Evolutionary conservation across 2,113 vertebrate species (phyloP).

Genomic region (Enhydra lutris): DNA sequence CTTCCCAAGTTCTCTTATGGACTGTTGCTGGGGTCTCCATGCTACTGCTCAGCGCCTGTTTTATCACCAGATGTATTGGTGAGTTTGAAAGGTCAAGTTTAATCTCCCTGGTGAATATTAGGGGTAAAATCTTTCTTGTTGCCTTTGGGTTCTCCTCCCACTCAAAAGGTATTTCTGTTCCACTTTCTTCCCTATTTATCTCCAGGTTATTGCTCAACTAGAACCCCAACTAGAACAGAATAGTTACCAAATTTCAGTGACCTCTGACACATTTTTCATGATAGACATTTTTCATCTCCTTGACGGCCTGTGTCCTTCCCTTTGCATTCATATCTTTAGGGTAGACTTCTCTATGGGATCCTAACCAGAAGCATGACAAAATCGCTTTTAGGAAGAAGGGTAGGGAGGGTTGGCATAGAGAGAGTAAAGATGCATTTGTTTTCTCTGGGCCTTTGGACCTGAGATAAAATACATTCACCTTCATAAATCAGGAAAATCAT

Average conservation of each 20-base stretch:
- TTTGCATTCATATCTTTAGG: neutral
- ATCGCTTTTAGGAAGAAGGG: neutral
- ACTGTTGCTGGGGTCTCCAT: conserved; percentile 9
- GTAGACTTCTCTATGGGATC: neutral
- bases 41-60: conserved; percentile 62
- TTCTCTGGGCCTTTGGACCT: neutral
- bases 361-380: neutral
- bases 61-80: conserved; percentile 64
- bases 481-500: neutral
- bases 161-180: neutral
- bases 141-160: neutral
- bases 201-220: neutral
- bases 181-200: neutral
- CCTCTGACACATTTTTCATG: neutral
- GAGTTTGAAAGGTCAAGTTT: conserved; percentile 29
- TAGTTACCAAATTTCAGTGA: neutral
- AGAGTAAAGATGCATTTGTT: neutral
- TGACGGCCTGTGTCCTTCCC: neutral
- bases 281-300: neutral
- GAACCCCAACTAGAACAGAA: neutral
- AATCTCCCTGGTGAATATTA: neutral
- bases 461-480: neutral
- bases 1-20: neutral
- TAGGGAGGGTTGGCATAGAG: neutral
- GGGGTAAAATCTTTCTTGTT: neutral